These are phyloP conservation scores for Tonatia bakeri DNA, from an alignment of 2,113 vertebrate genomes.

Conservation along the genomic window DNA sequence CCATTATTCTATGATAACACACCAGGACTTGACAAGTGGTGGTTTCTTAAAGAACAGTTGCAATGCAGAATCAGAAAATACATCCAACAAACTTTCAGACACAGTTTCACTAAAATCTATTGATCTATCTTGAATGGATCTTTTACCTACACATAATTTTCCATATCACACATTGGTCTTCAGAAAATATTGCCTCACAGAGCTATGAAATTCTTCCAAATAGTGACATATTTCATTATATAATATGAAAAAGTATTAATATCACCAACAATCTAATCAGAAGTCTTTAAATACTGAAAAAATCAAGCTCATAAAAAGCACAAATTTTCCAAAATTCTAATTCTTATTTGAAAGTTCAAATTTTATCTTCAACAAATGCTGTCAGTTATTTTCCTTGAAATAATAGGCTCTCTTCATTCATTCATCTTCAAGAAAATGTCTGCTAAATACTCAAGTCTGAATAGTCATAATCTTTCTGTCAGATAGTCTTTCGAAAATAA, in stretches of 20 bases:
- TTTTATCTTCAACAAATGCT: neutral
- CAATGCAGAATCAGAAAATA: neutral
- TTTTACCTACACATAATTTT: neutral
- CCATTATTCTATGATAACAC: constrained; percentile 11
- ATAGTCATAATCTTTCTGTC: constrained; percentile 10
- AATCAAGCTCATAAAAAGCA: neutral
- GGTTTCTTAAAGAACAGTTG: neutral
- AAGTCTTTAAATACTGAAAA: neutral
- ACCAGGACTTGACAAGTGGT: neutral
- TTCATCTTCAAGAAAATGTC: neutral
- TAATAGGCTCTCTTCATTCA: neutral
- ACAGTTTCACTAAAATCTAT: neutral
- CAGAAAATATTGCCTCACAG: neutral
- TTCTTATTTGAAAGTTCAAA: constrained; percentile 28
- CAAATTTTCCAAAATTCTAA: neutral
- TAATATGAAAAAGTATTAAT: neutral
- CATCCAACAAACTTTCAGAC: neutral
- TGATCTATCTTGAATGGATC: neutral
- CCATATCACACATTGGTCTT: neutral
- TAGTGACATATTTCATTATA: neutral
- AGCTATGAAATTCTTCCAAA: neutral
- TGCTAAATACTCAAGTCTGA: neutral
- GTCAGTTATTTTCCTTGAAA: neutral
- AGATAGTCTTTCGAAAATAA: constrained; percentile 31
- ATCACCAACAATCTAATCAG: neutral